Evolutionary conservation across 2,888 invertebrate species (phyloP), one percentile per base, ranked within the genome.

Genomic region (Syrista parreyssii): DNA sequence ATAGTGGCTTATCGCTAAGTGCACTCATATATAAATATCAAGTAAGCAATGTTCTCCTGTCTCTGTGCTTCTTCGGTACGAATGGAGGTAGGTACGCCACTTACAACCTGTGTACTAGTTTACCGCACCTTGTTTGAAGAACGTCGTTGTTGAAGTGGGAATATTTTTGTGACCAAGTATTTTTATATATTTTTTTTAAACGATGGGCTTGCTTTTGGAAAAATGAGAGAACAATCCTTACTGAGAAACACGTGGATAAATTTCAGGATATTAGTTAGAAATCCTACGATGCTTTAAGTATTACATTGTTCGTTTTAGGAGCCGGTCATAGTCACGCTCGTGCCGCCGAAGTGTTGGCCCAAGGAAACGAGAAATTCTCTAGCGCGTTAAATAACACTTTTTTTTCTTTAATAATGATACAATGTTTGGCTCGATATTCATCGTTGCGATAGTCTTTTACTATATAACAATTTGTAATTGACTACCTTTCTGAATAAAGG

Each of bases 1-100:
- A 15, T 55, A 55, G 55, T 55, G 23, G 55, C 55, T 55, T 55
- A 55, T 23, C 15, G 23, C 55, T 55, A 55, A 55, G 55, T 55
- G 55, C 23, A 23, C 9, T 55, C 9, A 55, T 23, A 23, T 55
- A 23, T 55, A 55, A 55, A 23, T 55, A 55, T 55, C 23, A 55
- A 55, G 23, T 55, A 55, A 79, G 86, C 78, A 77, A 89, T 90
- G 90, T 87, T 91, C 84, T 91, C 90, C 84, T 91, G 91, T 83
- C 85, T 91, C 82, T 91, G 90, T 81, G 85, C 87, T 80, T 89
- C 91, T 80, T 89, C 91, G 77, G 83, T 89, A 84, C 85, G 89
- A 85, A 88, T 91, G 87, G 91, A 91, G 91, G 91, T 91, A 90
- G 85, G 89, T 90, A 80, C 77, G 15, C 68, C 68, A 12, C 73